Evolutionary conservation across 2,888 invertebrate species (phyloP).

Genomic region (Melinaea marsaeus): DNA sequence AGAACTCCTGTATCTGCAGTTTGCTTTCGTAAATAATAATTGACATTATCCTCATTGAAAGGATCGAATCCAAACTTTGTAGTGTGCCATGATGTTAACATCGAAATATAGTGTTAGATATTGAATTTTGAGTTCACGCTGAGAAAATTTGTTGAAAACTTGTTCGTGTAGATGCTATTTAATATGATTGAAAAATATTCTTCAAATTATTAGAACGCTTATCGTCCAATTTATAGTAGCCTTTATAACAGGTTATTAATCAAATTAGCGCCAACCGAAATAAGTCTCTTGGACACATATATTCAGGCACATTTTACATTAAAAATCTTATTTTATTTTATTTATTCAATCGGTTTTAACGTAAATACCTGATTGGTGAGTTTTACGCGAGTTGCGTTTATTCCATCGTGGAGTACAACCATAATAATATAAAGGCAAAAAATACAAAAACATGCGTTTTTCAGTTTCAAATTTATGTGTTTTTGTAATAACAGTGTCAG

Average conservation of each 20-base stretch:
- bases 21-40: slow-evolving; percentile 67
- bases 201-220: not conserved
- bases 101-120: slow-evolving; percentile 69
- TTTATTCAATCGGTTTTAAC: not conserved
- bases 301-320: no score
- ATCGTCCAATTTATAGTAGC: not conserved
- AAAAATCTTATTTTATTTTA: no score
- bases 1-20: slow-evolving; percentile 38
- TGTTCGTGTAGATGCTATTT: slow-evolving; percentile 31
- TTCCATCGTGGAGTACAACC: not conserved
- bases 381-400: not conserved
- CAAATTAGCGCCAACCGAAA: no score
- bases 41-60: slow-evolving; percentile 47
- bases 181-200: slow-evolving; percentile 9
- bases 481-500: no score
- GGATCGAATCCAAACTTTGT: slow-evolving; percentile 30
- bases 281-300: no score
- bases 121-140: slow-evolving; percentile 63
- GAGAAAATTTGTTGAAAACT: slow-evolving; percentile 44
- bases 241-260: no score
- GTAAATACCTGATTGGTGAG: not conserved
- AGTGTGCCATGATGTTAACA: slow-evolving; percentile 65
- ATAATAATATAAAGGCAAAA: not conserved
- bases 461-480: no score
- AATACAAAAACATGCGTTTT: not conserved